These are phyloP conservation scores for Tachuris rubrigastra DNA, from an alignment of 2,113 vertebrate genomes.

Conservation along the genomic window DNA sequence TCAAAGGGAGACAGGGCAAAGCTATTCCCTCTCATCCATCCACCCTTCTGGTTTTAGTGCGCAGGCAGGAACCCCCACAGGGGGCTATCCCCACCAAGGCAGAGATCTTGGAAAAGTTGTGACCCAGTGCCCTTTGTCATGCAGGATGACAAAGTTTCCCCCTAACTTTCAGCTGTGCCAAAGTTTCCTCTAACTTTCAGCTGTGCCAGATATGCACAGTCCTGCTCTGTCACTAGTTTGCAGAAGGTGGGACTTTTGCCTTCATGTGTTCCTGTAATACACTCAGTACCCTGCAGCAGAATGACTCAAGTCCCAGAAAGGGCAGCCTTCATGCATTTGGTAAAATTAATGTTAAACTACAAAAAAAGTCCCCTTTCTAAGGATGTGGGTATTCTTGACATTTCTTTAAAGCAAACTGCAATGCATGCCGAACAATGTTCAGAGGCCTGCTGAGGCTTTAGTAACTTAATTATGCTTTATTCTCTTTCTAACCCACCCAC, in stretches of 20 bases:
- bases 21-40: not conserved
- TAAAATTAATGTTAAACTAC: not conserved
- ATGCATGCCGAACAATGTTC: not conserved
- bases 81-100: not conserved
- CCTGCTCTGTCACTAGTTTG: not conserved
- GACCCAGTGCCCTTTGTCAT: not conserved
- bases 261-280: not conserved
- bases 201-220: not conserved
- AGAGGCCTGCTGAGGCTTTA: slow-evolving; percentile 27
- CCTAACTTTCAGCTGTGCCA: not conserved
- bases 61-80: not conserved
- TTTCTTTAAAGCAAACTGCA: slow-evolving; percentile 35
- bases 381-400: slow-evolving; percentile 33
- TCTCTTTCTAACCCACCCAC: slow-evolving; percentile 34
- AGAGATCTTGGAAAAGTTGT: not conserved
- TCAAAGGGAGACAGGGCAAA: not conserved
- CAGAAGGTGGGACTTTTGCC: not conserved
- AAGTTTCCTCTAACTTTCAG: not conserved
- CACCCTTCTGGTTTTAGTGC: rapidly evolving
- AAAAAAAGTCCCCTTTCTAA: slow-evolving; percentile 22
- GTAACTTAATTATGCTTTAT: slow-evolving; percentile 14
- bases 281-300: not conserved
- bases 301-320: not conserved
- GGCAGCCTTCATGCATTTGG: not conserved
- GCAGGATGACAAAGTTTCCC: not conserved